These are phyloP conservation scores for Coreoperca whiteheadi DNA, from an alignment of 2,113 vertebrate species.

Conservation along the genomic window DNA sequence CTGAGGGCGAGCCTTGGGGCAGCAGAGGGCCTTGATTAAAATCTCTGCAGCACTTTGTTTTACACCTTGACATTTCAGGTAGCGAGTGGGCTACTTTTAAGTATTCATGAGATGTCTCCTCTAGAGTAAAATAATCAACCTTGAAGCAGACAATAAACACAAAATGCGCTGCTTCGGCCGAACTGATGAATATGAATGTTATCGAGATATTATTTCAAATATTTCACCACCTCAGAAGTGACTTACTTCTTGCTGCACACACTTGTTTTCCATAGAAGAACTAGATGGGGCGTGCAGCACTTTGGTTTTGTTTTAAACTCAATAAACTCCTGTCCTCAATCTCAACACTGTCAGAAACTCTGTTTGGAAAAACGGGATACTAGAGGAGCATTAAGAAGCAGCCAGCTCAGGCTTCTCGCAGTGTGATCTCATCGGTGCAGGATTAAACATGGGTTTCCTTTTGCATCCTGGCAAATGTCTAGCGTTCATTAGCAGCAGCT, in stretches of 20 bases:
- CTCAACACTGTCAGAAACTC: neutral
- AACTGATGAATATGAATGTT: neutral
- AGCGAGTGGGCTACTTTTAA: neutral
- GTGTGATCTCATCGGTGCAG: neutral
- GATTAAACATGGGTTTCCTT: conserved; percentile 44
- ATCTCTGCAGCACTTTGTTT: conserved; percentile 22
- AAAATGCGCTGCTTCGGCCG: neutral
- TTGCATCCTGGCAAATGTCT: conserved; percentile 22
- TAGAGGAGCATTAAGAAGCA: neutral
- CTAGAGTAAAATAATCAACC: neutral
- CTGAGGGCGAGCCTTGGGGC: neutral
- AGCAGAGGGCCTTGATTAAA: conserved; percentile 3
- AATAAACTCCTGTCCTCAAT: neutral
- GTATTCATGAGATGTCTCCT: neutral
- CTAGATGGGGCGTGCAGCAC: no score
- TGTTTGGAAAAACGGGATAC: neutral
- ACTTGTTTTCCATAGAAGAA: neutral
- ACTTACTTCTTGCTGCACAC: neutral
- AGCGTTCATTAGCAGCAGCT: conserved; percentile 52
- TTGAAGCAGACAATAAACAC: neutral
- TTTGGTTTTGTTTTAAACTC: neutral
- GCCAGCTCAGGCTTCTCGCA: neutral
- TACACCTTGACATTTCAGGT: neutral
- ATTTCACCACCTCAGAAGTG: neutral
- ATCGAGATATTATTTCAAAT: neutral